phyloP scores from a whole-genome alignment of 2,797 vertebrate genomes.

The Florisuga fusca region DNA sequence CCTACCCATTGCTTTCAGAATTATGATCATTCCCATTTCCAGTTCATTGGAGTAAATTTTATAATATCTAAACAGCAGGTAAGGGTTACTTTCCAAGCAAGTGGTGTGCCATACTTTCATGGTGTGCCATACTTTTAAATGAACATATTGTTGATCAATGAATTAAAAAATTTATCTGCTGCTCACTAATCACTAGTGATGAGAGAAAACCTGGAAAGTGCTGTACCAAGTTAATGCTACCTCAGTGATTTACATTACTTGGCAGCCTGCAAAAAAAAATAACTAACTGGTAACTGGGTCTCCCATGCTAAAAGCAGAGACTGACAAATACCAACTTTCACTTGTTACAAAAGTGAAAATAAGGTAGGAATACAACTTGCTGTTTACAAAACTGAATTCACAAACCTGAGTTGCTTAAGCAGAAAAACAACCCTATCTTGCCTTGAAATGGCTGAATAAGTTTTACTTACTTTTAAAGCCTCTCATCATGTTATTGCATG shows the following conservation, averaged over 20 bases:
- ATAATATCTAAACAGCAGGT: background rate
- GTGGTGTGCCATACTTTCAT: background rate
- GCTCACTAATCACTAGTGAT: background rate
- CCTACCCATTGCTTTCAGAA: background rate
- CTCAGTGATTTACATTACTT: background rate
- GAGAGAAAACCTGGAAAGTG: background rate
- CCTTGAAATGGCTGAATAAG: background rate
- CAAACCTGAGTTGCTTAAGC: background rate
- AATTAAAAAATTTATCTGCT: background rate
- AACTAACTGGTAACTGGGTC: background rate
- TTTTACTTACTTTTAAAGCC: background rate
- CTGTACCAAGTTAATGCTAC: background rate
- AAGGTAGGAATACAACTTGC: background rate
- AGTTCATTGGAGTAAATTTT: background rate
- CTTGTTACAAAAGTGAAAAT: background rate
- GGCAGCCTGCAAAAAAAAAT: background rate
- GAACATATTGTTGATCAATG: accelerated
- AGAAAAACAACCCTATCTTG: background rate
- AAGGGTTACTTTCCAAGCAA: background rate
- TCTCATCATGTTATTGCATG: background rate
- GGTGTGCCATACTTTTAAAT: background rate
- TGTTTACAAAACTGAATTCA: background rate
- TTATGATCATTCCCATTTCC: background rate
- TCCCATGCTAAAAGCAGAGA: background rate
- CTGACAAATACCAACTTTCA: background rate